phyloP scores from a whole-genome alignment of 35 echinoderm and acorn worm species.

The Strongylocentrotus purpuratus region DNA sequence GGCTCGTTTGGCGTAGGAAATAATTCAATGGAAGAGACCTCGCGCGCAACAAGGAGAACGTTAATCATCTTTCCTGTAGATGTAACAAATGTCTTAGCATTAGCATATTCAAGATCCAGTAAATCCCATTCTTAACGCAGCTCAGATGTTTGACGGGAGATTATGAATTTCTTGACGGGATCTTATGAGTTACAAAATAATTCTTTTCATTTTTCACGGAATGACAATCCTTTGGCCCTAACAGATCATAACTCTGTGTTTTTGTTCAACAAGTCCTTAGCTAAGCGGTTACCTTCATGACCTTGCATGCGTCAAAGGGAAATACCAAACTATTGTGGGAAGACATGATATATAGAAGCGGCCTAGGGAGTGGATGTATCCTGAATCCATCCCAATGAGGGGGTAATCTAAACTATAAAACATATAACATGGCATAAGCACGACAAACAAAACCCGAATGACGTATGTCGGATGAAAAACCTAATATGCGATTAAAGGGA shows the following conservation, averaged over 20 bases:
- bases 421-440: not conserved
- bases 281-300: not conserved
- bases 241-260: not conserved
- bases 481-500: not conserved
- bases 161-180: no score
- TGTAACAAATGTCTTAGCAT: no score
- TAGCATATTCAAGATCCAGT: no score
- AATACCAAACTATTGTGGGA: not conserved
- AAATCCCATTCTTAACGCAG: no score
- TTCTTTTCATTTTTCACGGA: no score
- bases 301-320: not conserved
- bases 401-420: not conserved
- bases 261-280: no score
- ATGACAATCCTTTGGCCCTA: not conserved
- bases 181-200: no score
- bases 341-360: not conserved
- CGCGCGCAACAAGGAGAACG: no score
- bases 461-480: not conserved
- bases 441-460: constrained; percentile 1
- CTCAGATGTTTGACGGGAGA: no score
- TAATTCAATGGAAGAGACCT: no score
- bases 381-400: not conserved
- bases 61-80: no score
- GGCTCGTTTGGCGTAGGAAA: no score
- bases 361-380: not conserved